These are phyloP conservation scores for Acrobasis suavella DNA, from an alignment of 2,888 invertebrate genomes.

Conservation along the genomic window DNA sequence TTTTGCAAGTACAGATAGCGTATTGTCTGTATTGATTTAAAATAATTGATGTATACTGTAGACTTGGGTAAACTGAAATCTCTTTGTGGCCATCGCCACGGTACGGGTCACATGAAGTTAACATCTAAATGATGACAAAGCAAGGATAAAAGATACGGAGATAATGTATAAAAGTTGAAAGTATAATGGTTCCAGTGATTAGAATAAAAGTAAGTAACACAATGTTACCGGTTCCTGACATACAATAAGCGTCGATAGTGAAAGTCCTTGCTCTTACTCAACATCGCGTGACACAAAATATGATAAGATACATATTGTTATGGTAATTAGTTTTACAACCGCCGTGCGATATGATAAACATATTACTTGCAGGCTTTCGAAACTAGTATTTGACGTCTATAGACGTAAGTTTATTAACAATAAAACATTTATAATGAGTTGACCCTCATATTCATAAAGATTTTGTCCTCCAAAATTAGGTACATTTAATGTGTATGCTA, in stretches of 20 bases:
- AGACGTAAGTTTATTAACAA: neutral
- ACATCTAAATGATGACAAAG: too few relatives aligned
- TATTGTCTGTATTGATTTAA: too few relatives aligned
- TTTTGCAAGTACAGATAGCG: neutral
- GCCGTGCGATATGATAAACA: slow-evolving; percentile 17
- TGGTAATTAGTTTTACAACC: slow-evolving; percentile 22
- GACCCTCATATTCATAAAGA: too few relatives aligned
- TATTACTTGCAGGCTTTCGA: slow-evolving; percentile 14
- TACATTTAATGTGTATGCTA: too few relatives aligned
- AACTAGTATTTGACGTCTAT: neutral
- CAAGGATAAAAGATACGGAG: neutral
- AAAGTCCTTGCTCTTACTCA: slow-evolving; percentile 51
- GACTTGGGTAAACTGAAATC: too few relatives aligned
- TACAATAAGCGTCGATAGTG: slow-evolving; percentile 52
- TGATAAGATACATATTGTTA: slow-evolving; percentile 24
- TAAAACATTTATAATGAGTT: too few relatives aligned
- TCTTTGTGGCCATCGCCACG: too few relatives aligned
- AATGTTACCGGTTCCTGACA: slow-evolving; percentile 41
- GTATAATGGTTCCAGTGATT: neutral
- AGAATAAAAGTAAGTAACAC: slow-evolving; percentile 22
- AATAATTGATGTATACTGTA: too few relatives aligned
- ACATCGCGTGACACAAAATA: slow-evolving; percentile 37
- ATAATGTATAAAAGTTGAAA: neutral
- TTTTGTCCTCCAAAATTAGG: too few relatives aligned
- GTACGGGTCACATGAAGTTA: too few relatives aligned